Conservation (phyloP, 2,113 vertebrate species). For the Passer montanus region DNA sequence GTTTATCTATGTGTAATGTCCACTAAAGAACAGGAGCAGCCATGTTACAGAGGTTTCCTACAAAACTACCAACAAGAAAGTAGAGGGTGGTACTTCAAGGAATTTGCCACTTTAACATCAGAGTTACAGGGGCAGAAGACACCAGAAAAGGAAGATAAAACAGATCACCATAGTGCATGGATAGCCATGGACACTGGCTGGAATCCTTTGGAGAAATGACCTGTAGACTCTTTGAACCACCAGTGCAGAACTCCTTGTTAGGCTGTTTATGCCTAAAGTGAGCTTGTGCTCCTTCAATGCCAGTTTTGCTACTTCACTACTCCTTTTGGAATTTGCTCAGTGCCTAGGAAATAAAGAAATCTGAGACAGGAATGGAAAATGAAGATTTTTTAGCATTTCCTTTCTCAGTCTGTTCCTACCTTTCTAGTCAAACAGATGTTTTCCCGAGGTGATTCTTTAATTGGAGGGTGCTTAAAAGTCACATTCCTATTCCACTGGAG, state of each 20-base stretch:
- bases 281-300: neutral
- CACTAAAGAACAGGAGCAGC: neutral
- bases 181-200: neutral
- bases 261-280: neutral
- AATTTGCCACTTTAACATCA: neutral
- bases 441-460: neutral
- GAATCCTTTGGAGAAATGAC: neutral
- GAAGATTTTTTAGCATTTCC: neutral
- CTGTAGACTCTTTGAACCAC: neutral
- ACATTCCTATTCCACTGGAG: neutral
- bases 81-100: neutral
- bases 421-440: neutral
- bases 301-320: neutral
- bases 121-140: neutral
- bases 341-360: neutral
- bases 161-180: neutral
- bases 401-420: neutral
- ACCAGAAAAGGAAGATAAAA: neutral
- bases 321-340: neutral
- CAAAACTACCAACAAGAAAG: neutral
- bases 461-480: neutral
- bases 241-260: neutral
- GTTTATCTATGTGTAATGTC: neutral
- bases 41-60: neutral
- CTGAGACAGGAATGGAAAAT: neutral